These are phyloP conservation scores for Andinoacara biseriatus DNA, from an alignment of 2,113 vertebrate species.

Conservation along the genomic window DNA sequence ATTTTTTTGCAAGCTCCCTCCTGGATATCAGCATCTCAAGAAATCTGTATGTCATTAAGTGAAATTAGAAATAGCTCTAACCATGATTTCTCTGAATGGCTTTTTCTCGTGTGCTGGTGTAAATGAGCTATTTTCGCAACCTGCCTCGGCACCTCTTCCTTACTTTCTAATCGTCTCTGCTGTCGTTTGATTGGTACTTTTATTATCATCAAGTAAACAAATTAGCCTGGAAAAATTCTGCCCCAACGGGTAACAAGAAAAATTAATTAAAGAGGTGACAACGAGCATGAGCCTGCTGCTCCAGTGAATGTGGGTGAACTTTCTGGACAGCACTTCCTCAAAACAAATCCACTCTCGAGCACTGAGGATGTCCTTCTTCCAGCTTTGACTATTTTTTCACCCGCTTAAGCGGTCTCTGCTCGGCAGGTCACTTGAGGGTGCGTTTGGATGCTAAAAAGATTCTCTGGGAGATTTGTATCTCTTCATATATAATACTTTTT, in stretches of 20 bases:
- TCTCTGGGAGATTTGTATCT: background rate
- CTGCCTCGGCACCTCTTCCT: background rate
- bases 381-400: background rate
- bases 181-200: background rate
- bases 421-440: background rate
- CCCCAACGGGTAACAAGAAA: background rate
- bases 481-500: slow-evolving; percentile 1
- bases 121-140: background rate
- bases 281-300: background rate
- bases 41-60: background rate
- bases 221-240: background rate
- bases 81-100: background rate
- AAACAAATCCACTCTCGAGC: background rate
- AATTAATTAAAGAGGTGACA: slow-evolving; percentile 1
- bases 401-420: background rate
- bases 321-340: background rate
- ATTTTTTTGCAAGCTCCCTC: background rate
- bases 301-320: background rate
- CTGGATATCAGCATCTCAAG: background rate
- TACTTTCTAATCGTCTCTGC: background rate
- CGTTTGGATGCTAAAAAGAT: background rate
- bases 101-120: background rate
- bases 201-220: background rate
- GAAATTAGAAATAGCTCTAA: slow-evolving; percentile 4
- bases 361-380: background rate